Evolutionary conservation across 2,113 vertebrate genomes (phyloP).

Genomic region (Syngnathoides biaculeatus): DNA sequence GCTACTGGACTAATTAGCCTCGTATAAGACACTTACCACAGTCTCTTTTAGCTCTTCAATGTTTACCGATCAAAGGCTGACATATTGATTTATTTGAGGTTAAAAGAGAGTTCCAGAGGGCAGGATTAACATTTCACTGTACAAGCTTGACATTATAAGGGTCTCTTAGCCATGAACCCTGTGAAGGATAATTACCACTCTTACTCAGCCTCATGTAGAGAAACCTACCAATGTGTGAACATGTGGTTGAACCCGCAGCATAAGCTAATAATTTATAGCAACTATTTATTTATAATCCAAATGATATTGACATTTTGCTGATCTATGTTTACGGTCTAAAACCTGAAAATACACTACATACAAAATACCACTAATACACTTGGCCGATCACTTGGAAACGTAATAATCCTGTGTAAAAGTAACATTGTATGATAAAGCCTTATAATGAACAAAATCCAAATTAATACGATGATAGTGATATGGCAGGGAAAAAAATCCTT

Average conservation of each 20-base stretch:
- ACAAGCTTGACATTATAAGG: constrained; percentile 49
- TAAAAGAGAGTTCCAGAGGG: constrained; percentile 62
- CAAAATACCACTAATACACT: no score
- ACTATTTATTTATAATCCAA: no score
- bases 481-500: not conserved
- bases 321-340: no score
- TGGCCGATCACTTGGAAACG: no score
- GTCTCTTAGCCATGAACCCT: constrained; percentile 16
- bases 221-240: constrained; percentile 4
- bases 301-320: no score
- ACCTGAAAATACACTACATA: no score
- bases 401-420: no score
- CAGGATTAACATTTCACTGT: constrained; percentile 65
- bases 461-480: not conserved
- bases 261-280: no score
- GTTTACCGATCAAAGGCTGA: constrained; percentile 59
- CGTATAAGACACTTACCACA: constrained; percentile 58
- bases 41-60: constrained; percentile 59
- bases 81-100: constrained; percentile 67
- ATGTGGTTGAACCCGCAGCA: not conserved
- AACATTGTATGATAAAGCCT: not conserved
- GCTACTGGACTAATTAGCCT: constrained; percentile 58
- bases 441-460: not conserved
- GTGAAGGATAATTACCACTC: constrained; percentile 17
- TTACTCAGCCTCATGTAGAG: constrained; percentile 14